These are phyloP conservation scores for Tetramorium bicarinatum DNA, from an alignment of 2,888 invertebrate genomes.

Conservation along the genomic window DNA sequence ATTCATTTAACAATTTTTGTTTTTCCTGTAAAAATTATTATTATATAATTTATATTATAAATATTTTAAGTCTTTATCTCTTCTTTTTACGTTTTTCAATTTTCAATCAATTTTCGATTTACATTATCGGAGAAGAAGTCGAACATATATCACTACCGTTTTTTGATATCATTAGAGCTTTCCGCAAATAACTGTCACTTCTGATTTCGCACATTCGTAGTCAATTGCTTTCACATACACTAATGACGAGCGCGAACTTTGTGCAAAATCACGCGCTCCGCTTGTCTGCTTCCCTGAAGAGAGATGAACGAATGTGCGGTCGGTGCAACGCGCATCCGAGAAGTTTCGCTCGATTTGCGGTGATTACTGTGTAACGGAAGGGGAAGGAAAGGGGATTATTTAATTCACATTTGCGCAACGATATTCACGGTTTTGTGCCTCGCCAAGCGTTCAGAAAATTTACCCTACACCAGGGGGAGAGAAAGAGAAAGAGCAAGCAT, in stretches of 20 bases:
- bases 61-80: background rate
- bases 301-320: constrained; percentile 8
- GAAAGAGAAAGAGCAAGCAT: constrained; percentile 41
- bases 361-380: constrained; percentile 9
- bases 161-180: background rate
- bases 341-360: constrained; percentile 47
- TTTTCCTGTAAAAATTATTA: background rate
- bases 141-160: background rate
- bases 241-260: constrained; percentile 20
- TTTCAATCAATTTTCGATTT: constrained; percentile 8
- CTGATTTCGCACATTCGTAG: constrained; percentile 11
- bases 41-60: background rate
- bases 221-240: constrained; percentile 3
- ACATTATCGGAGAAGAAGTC: background rate
- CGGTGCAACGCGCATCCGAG: constrained; percentile 9
- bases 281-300: constrained; percentile 1
- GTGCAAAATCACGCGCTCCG: constrained; percentile 28
- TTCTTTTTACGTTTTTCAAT: background rate
- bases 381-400: constrained; percentile 24
- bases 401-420: constrained; percentile 54
- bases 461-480: constrained; percentile 8
- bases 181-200: constrained; percentile 11
- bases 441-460: constrained; percentile 46
- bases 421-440: constrained; percentile 54
- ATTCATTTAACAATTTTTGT: background rate